Evolutionary conservation across 2,113 vertebrate species (phyloP).

Genomic region (Zosterops borbonicus): DNA sequence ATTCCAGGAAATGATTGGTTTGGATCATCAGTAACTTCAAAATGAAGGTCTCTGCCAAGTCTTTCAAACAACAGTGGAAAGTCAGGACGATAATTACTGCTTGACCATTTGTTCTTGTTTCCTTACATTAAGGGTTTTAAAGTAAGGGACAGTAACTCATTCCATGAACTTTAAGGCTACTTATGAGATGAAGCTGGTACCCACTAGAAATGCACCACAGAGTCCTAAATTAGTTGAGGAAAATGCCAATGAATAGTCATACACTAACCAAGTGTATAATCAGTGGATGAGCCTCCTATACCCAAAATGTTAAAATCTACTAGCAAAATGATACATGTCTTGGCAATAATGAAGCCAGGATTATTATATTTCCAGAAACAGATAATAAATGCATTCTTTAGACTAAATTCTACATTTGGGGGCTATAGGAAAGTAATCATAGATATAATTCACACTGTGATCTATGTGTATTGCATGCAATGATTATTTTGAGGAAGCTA

Average conservation of each 20-base stretch:
- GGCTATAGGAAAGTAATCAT: background rate
- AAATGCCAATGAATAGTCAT: background rate
- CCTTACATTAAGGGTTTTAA: background rate
- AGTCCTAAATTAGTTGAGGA: background rate
- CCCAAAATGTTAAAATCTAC: background rate
- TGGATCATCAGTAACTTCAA: background rate
- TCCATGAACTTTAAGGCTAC: background rate
- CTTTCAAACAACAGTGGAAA: background rate
- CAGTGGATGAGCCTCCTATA: background rate
- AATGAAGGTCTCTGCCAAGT: background rate
- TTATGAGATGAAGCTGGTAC: background rate
- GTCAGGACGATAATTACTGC: background rate
- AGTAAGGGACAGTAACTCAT: background rate
- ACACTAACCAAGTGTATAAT: background rate
- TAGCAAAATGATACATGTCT: background rate
- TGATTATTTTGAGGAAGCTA: background rate
- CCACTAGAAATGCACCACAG: background rate
- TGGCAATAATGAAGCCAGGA: background rate
- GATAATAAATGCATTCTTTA: background rate
- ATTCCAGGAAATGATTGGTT: background rate
- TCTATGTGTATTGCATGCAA: background rate
- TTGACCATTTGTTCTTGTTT: background rate
- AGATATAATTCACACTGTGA: background rate
- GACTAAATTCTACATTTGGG: background rate
- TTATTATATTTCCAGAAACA: background rate